Evolutionary conservation across 2,797 vertebrate genomes (phyloP).

Genomic region (Sorex maritimensis): DNA sequence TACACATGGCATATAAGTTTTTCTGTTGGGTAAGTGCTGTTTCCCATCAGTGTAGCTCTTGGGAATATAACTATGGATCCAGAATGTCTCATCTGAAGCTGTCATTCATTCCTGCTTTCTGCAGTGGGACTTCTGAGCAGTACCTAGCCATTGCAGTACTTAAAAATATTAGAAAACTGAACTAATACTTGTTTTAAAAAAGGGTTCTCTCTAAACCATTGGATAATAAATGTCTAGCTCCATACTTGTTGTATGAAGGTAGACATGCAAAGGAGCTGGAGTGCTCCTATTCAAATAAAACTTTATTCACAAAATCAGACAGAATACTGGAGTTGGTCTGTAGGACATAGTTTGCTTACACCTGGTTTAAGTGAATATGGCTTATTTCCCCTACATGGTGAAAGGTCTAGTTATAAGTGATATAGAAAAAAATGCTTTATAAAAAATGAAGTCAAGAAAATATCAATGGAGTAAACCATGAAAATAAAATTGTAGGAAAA

Average conservation of each 20-base stretch:
- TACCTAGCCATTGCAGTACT: not conserved
- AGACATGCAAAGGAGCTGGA: not conserved
- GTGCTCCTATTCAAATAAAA: not conserved
- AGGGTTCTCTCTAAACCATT: not conserved
- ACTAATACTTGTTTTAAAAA: not conserved
- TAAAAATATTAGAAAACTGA: conserved; percentile 16
- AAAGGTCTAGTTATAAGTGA: not conserved
- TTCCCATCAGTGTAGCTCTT: not conserved
- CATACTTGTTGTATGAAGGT: not conserved
- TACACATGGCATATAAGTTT: not conserved
- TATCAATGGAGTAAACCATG: not conserved
- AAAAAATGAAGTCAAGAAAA: not conserved
- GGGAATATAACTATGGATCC: not conserved
- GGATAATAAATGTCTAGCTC: not conserved
- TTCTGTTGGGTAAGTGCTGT: not conserved
- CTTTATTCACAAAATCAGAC: conserved; percentile 26
- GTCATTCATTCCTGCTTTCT: not conserved
- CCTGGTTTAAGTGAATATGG: not conserved
- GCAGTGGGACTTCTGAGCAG: not conserved
- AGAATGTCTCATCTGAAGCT: not conserved
- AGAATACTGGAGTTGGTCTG: not conserved
- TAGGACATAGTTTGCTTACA: not conserved
- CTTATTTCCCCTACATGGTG: not conserved
- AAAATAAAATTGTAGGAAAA: not conserved
- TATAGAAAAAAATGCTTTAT: not conserved